Evolutionary conservation across 2,797 vertebrate genomes (phyloP).

Genomic region (Gambelia wislizenii): DNA sequence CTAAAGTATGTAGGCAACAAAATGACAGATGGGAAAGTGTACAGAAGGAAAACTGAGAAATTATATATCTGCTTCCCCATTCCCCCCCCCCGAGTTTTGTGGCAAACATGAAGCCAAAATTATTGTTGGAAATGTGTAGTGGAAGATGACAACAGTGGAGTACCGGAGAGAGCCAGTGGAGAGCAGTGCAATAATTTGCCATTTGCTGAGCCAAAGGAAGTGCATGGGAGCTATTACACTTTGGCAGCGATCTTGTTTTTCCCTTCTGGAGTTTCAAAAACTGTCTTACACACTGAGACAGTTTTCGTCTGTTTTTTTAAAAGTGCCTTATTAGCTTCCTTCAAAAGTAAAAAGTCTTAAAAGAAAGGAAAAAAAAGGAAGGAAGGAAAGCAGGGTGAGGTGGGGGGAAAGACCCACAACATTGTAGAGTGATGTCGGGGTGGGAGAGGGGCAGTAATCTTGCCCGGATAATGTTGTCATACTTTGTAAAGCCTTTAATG

Average conservation of each 20-base stretch:
- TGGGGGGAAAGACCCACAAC: slow-evolving; percentile 62
- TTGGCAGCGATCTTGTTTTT: slow-evolving; percentile 81
- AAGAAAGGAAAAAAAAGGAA: slow-evolving; percentile 43
- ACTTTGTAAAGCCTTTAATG: slow-evolving; percentile 86
- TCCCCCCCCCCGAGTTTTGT: too few relatives aligned
- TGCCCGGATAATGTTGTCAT: slow-evolving; percentile 84
- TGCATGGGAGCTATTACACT: slow-evolving; percentile 77
- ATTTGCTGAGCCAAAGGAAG: slow-evolving; percentile 73
- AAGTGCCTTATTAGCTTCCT: slow-evolving; percentile 74
- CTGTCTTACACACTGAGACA: slow-evolving; percentile 72
- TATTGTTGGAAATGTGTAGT: slow-evolving; percentile 65
- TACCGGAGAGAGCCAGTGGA: slow-evolving; percentile 48
- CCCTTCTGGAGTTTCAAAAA: slow-evolving; percentile 77
- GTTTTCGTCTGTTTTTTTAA: slow-evolving; percentile 74
- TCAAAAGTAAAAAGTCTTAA: slow-evolving; percentile 70
- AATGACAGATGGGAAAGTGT: slow-evolving; percentile 63
- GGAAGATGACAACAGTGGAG: slow-evolving; percentile 53
- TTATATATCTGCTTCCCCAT: slow-evolving; percentile 55
- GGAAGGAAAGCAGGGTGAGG: not conserved
- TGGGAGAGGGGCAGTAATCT: slow-evolving; percentile 78
- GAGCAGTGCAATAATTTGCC: slow-evolving; percentile 67
- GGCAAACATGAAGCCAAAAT: slow-evolving; percentile 63
- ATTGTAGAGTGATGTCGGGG: slow-evolving; percentile 73
- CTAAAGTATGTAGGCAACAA: not conserved
- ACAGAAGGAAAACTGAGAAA: slow-evolving; percentile 70